Evolutionary conservation across 2,113 vertebrate species (phyloP).

Genomic region (Rhineura floridana): DNA sequence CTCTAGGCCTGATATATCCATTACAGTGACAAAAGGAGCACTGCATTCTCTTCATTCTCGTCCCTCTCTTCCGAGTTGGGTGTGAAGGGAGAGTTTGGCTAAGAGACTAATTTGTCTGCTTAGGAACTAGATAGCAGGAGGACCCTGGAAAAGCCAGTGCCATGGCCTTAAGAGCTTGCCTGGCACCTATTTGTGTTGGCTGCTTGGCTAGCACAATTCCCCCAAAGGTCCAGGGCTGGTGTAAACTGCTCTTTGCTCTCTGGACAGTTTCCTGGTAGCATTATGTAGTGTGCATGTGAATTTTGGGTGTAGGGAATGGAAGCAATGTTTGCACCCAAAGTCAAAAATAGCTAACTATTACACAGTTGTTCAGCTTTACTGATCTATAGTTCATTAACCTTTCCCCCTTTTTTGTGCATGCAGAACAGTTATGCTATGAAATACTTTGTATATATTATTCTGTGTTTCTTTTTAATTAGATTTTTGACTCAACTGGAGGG

Average conservation of each 20-base stretch:
- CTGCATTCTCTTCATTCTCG: neutral
- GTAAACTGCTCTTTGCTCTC: neutral
- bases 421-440: neutral
- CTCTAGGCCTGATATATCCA: neutral
- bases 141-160: neutral
- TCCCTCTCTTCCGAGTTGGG: neutral
- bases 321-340: no score
- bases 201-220: neutral
- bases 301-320: neutral
- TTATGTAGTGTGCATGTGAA: neutral
- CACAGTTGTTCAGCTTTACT: neutral
- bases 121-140: neutral
- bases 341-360: neutral
- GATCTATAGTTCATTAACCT: neutral
- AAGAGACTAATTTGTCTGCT: no score
- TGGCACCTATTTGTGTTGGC: neutral
- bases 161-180: neutral
- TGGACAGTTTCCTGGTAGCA: neutral
- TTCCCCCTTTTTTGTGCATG: neutral
- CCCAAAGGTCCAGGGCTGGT: no score
- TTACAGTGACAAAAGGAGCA: neutral
- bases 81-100: no score
- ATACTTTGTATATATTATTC: slow-evolving; percentile 12
- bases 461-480: slow-evolving; percentile 68
- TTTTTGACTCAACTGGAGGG: slow-evolving; percentile 85